Percentiles rank a stretch among this genome's conserved stretches.
These are phyloP conservation scores for Hippolais icterina DNA, from an alignment of 2,113 vertebrate genomes.

Conservation along the genomic window DNA sequence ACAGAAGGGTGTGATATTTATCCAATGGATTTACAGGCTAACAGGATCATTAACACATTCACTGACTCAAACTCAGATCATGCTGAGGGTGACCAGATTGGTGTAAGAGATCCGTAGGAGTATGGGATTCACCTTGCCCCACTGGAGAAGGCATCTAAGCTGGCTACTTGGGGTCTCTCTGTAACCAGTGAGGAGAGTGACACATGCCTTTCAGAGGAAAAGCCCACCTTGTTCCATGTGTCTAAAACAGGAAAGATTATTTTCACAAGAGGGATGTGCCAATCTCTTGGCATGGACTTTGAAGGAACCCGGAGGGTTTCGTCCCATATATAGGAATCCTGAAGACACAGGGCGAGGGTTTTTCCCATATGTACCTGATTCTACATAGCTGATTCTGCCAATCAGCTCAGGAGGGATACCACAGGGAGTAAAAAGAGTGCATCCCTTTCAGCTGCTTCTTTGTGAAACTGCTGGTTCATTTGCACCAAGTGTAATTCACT, in stretches of 20 bases:
- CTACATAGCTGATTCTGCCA: background rate
- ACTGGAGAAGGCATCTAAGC: background rate
- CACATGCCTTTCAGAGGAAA: background rate
- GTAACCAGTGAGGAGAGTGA: background rate
- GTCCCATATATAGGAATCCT: background rate
- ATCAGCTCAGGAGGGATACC: background rate
- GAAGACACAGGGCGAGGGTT: background rate
- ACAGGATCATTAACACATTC: background rate
- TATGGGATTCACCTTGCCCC: background rate
- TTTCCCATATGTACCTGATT: background rate
- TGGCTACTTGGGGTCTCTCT: background rate
- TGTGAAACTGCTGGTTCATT: background rate
- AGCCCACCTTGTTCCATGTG: background rate
- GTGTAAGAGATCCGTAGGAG: background rate
- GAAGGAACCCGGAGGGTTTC: background rate
- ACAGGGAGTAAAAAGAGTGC: background rate
- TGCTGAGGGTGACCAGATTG: background rate
- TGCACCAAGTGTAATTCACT: background rate
- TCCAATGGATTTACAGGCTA: background rate
- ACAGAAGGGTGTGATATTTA: background rate
- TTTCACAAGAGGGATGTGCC: background rate
- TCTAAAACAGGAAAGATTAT: background rate
- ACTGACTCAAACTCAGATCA: background rate
- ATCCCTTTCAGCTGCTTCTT: background rate
- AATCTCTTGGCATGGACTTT: background rate